A percentile compares a stretch with the other conserved stretches of the same genome.
These are phyloP conservation scores for Heptranchias perlo DNA, from an alignment of 2,113 vertebrate species.

Conservation along the genomic window DNA sequence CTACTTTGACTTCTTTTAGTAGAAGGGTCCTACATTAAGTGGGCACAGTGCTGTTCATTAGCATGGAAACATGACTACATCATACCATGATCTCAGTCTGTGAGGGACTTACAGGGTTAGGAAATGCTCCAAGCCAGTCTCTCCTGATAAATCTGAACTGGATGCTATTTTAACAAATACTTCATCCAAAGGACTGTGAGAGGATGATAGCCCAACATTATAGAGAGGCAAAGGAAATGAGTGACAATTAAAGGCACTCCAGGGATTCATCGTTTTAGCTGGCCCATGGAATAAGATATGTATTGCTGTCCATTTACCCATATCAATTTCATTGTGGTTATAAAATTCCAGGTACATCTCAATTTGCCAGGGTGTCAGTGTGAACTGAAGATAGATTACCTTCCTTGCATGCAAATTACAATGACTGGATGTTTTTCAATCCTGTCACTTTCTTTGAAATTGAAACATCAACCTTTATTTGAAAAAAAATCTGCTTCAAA, in stretches of 20 bases:
- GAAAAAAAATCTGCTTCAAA: not conserved
- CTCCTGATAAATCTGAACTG: not conserved
- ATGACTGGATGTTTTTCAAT: not conserved
- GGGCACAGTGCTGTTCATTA: not conserved
- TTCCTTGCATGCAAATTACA: not conserved
- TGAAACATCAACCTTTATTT: not conserved
- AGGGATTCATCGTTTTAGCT: not conserved
- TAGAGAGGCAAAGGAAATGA: not conserved
- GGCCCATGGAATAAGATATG: not conserved
- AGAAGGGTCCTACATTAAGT: not conserved
- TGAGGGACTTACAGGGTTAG: not conserved
- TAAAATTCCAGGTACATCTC: not conserved
- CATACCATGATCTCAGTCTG: not conserved
- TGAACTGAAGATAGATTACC: not conserved
- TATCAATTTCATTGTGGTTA: not conserved
- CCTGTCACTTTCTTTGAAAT: conserved; percentile 14
- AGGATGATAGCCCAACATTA: not conserved
- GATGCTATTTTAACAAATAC: not conserved
- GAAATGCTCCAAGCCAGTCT: not conserved
- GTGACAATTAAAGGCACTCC: not conserved
- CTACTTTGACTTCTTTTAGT: not conserved
- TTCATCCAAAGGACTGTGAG: not conserved
- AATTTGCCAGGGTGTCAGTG: not conserved
- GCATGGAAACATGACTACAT: not conserved
- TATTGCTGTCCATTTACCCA: not conserved